Evolutionary conservation across 2,797 vertebrate species (phyloP), one percentile per base, ranked within the genome.

Genomic region (Catharus ustulatus): DNA sequence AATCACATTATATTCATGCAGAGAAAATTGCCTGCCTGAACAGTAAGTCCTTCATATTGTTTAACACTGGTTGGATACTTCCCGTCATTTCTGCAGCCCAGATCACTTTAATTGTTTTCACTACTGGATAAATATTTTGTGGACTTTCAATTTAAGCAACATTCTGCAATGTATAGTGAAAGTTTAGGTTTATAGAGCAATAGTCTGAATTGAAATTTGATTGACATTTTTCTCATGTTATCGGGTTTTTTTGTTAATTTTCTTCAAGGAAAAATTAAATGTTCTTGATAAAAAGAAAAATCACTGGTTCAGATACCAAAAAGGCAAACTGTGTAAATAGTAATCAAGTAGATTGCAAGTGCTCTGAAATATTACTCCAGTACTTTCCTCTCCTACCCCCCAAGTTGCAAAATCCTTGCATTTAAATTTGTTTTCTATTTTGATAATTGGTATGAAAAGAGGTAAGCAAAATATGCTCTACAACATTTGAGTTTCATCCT

Each of bases 1-100:
- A 97, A 96, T 92, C 92, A 90, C 84, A 90, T 91, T 88, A 93
- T 76, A 89, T 87, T 96, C 96, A 95, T 71, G 82, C 92, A 89
- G 96, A 94, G 95, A 96, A 93, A 93, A 96, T 82, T 93, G 84
- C 64, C 52, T 85, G 67, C 40, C 54, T 71, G 77, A 95, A 67
- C 80, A 87, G 66, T 82, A 81, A 89, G 90, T 61, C 73, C 74
- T 93, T 93, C 11, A 1, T 84, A 90, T 71, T 52, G 49, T 95
- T 95, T 96, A 93, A 91, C 57, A 29, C 34, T 63, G 88, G 45
- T 79, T 93, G 77, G 88, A 93, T 85, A 64, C 55, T 91, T 89
- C 84, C 88, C 94, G 80, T 40, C 64, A 58, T 73, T 94, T 91
- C 55, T 89, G 64, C 48, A 73, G 29, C 55, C 18, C 12, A 11